Conservation (phyloP, 2,888 invertebrate species). For the Amorpha juglandis region DNA sequence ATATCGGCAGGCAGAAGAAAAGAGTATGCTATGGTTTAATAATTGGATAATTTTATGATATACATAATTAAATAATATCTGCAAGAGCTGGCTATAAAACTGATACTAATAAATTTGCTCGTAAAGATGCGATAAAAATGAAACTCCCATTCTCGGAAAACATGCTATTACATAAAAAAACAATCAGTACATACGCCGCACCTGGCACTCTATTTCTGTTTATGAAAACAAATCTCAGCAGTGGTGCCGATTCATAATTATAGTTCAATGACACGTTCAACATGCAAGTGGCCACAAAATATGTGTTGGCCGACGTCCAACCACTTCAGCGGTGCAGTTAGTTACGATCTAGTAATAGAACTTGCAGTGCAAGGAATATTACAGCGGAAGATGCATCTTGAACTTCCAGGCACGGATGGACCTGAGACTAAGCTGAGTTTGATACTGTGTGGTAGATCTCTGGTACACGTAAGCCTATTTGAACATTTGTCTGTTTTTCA, state of each 20-base stretch:
- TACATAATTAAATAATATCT: no score
- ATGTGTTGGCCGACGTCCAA: constrained; percentile 43
- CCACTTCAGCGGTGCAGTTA: background rate
- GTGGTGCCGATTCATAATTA: constrained; percentile 44
- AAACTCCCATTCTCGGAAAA: background rate
- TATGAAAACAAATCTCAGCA: constrained; percentile 16
- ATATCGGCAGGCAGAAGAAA: no score
- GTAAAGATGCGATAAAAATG: background rate
- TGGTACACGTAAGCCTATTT: no score
- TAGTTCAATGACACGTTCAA: constrained; percentile 47
- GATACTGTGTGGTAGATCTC: no score
- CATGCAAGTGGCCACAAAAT: constrained; percentile 37
- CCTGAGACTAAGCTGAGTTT: no score
- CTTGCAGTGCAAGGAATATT: background rate
- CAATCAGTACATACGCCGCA: constrained; percentile 16
- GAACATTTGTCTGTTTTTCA: no score
- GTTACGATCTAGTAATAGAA: constrained; percentile 17
- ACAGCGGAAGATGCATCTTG: background rate
- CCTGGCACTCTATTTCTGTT: constrained; percentile 19
- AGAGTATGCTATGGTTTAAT: no score
- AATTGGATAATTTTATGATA: no score
- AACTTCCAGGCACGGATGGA: no score
- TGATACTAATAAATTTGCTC: background rate
- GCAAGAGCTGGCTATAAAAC: no score
- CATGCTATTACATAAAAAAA: constrained; percentile 12